Evolutionary conservation across 2,113 vertebrate genomes (phyloP).

Genomic region (Sorex fumeus): DNA sequence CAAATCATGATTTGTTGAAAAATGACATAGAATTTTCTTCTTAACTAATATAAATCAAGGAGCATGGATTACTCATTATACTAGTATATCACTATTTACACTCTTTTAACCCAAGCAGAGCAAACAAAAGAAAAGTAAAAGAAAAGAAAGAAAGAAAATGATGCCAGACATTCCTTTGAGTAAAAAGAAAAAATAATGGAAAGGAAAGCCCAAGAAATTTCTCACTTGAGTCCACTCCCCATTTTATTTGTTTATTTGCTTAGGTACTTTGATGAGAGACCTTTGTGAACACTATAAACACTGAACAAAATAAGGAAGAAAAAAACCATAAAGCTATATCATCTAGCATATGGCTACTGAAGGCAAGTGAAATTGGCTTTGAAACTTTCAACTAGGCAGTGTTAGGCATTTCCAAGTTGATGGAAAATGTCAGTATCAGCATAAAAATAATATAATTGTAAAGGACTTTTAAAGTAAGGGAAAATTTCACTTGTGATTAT

Average conservation of each 20-base stretch:
- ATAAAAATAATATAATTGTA: not conserved
- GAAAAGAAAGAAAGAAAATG: not conserved
- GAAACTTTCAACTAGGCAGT: not conserved
- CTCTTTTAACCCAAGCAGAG: not conserved
- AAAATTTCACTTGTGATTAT: conserved; percentile 25
- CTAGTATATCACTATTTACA: too few species aligned
- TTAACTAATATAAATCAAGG: conserved; percentile 36
- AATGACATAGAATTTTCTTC: conserved; percentile 47
- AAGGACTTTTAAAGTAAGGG: conserved; percentile 21
- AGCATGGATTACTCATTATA: conserved; percentile 16
- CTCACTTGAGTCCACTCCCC: not conserved
- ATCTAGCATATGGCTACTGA: not conserved
- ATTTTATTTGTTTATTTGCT: conserved; percentile 4
- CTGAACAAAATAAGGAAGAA: conserved; percentile 24
- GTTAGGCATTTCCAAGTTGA: conserved; percentile 26
- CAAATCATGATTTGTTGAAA: conserved; percentile 45
- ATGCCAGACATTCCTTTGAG: not conserved
- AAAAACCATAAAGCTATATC: not conserved
- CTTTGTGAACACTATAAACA: conserved; percentile 11
- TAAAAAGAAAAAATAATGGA: not conserved
- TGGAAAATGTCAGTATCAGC: conserved; percentile 23
- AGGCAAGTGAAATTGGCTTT: conserved; percentile 9
- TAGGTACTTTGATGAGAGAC: not conserved
- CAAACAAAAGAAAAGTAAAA: not conserved
- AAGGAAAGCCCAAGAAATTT: conserved; percentile 4